Percentiles rank a stretch among this genome's conserved stretches.
These are phyloP conservation scores for Cassiopea xamachana DNA, from an alignment of 30 jellyfish, hydroid and myxozoan species.

Conservation along the genomic window DNA sequence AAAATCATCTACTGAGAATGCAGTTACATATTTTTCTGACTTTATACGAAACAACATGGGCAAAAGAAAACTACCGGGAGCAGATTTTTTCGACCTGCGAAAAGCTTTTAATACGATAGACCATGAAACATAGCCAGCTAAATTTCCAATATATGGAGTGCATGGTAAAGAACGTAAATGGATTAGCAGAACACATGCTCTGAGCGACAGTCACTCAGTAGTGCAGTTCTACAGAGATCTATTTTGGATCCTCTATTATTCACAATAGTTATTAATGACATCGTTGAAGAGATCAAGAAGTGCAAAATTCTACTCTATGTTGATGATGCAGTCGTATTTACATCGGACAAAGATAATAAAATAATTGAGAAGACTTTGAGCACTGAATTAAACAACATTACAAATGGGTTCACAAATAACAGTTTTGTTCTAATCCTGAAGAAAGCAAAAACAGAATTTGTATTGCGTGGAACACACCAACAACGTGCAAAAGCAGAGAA, in stretches of 20 bases:
- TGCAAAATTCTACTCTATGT: constrained; percentile 23
- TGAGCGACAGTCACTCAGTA: constrained; percentile 5
- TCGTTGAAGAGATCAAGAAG: constrained; percentile 32
- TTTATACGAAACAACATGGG: constrained; percentile 36
- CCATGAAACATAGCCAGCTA: neutral
- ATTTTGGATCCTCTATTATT: neutral
- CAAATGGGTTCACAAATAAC: constrained; percentile 40
- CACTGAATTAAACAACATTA: constrained; percentile 26
- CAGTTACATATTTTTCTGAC: constrained; percentile 35
- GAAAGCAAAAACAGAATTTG: constrained; percentile 29
- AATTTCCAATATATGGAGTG: constrained; percentile 1
- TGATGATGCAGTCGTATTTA: constrained; percentile 23
- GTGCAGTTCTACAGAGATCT: too few relatives aligned
- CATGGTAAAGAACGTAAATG: constrained; percentile 23
- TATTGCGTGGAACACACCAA: constrained; percentile 30
- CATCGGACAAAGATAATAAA: constrained; percentile 31
- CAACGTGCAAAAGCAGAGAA: constrained; percentile 24
- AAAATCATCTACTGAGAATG: constrained; percentile 55
- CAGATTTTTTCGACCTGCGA: too few relatives aligned
- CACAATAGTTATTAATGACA: constrained; percentile 21
- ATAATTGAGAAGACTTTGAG: constrained; percentile 17
- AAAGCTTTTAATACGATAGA: neutral
- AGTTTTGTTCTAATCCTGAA: neutral
- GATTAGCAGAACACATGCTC: constrained; percentile 17
- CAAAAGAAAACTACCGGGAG: neutral